Base-by-base conservation (phyloP, 2,797 vertebrate genomes). In the Fistularia commersonii region DNA sequence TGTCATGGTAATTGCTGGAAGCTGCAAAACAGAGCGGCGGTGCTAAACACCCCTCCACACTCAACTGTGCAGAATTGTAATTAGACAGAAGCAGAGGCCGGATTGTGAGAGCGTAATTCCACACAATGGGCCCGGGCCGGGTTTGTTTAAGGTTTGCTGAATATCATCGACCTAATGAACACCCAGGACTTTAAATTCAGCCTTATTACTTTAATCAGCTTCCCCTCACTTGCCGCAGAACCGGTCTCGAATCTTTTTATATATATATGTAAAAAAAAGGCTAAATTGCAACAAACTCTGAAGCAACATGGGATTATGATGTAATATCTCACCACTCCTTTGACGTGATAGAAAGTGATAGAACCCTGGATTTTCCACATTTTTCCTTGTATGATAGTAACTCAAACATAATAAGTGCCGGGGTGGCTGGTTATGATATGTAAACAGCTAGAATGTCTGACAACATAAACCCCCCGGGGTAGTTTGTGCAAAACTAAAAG, bases 1-100 rank as follows among this genome's bases (percentile, higher is more conserved):
- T 85, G 64, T 82, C 70, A 83, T 86, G 74, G 53, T 80, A 83
- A 82, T 83, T 57, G 48, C 40, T 40, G 42, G 41, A 50, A 61
- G 57, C 65, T 46, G 55, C 23, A 71, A 65, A 65, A 52, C 57
- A 48, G 46, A 63, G 56, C 1, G 38, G 36, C 8, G 43, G 6
- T 32, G 58, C 75, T 72, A 80, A 68, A 77, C 66, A 66, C 53
- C 58, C 66, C 64, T 51, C 44, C 58, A 66, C 31, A 57, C 41
- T 54, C 35, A 66, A 59, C 58, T 54, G 63, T 55, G 59, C 55
- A 51, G 51, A 77, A 70, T 58, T 43, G 45, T 45, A 66, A 79
- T 63, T 41, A 48, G 31, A 42, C 50, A 74, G 3, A 41, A 7
- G 6, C 33, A 31, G 39, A 3, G 7, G 37, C 33, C 48, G 34